Evolutionary conservation across 2,888 invertebrate species (phyloP), one percentile per base, ranked within the genome.

Genomic region (Drosophila suboccidentalis): DNA sequence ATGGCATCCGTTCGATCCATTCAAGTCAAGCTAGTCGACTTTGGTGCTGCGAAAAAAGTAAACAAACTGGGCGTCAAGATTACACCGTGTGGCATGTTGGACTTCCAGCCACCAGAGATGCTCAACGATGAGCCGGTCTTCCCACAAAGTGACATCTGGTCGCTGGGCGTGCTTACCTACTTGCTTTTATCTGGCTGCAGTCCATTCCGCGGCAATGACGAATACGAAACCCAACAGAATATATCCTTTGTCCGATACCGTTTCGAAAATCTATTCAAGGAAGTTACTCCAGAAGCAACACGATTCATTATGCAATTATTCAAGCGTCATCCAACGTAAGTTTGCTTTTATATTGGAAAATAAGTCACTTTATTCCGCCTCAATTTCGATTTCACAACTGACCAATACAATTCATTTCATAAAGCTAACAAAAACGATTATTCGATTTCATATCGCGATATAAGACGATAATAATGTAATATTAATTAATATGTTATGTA

Each of bases 71-170:
- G 97, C 1, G 94, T 95, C 0, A 89, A 91, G 70, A 90, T 92
- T 10, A 95, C 95, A 4, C 94, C 95, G 76, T 94, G 95, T 44
- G 96, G 96, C 3, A 95, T 96, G 85, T 94, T 95, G 47, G 97
- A 97, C 90, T 98, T 92, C 78, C 92, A 91, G 95, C 96, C 98
- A 8, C 98, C 98, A 0, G 98, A 99, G 93, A 95, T 98, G 72
- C 93, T 98, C 51, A 95, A 95, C 90, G 96, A 97, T 91, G 98
- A 98, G 92, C 95, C 96, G 6, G 96, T 97, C 36, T 97, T 96
- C 92, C 96, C 96, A 2, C 97, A 97, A 92, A 96, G 97, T 3
- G 99, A 99, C 93, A 96, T 99, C 87, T 99, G 99, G 99, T 96
- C 97, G 19, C 95, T 99, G 55, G 99, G 98, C 58, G 97, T 97